A percentile compares a stretch with the other conserved stretches of the same genome.
Evolutionary conservation across 2,888 invertebrate species (phyloP).

Genomic region (Clitarchus hookeri): DNA sequence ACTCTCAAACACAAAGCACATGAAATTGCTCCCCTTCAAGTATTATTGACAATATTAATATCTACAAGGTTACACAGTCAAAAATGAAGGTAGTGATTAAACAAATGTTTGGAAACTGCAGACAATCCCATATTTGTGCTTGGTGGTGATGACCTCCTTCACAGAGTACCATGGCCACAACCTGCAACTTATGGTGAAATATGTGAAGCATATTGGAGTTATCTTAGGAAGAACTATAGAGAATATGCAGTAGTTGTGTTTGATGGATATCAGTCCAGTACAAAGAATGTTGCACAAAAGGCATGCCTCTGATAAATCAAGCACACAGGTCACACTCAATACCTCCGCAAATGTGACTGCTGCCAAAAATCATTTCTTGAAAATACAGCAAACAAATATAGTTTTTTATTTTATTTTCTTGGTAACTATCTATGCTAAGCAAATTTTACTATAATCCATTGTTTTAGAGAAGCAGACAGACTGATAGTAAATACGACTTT

Average conservation of each 20-base stretch:
- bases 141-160: slow-evolving; percentile 17
- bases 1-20: slow-evolving; percentile 18
- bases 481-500: slow-evolving; percentile 11
- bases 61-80: not conserved
- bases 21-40: slow-evolving; percentile 11
- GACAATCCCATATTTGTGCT: slow-evolving; percentile 16
- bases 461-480: not conserved
- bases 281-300: not conserved
- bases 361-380: not conserved
- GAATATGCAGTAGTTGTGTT: slow-evolving; percentile 4
- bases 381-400: not conserved
- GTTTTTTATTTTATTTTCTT: not conserved
- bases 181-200: slow-evolving; percentile 20
- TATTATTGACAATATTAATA: slow-evolving; percentile 22
- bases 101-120: not conserved
- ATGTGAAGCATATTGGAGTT: not conserved
- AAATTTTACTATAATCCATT: slow-evolving; percentile 10
- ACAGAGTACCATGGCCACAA: not conserved
- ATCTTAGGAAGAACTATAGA: not conserved
- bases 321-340: not conserved
- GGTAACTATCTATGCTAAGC: slow-evolving; percentile 10
- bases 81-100: not conserved
- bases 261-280: slow-evolving; percentile 24
- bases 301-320: slow-evolving; percentile 15
- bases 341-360: not conserved